Percentiles rank a stretch among this genome's conserved stretches.
Conservation (phyloP, 2,113 vertebrate genomes). For the Hypomesus transpacificus region DNA sequence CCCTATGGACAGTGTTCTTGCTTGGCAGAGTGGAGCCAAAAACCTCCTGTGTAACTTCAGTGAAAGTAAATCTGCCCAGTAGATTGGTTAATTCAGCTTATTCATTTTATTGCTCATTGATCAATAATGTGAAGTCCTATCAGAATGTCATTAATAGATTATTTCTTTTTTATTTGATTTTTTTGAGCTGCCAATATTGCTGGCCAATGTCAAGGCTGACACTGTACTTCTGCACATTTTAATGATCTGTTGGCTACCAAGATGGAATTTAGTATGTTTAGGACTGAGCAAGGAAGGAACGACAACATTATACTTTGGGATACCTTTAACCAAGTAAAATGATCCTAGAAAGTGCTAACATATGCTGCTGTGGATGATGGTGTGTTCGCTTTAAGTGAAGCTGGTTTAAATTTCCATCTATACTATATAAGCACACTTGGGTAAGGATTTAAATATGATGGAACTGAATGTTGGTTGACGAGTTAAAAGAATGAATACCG, state of each 20-base stretch:
- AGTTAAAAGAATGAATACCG: neutral
- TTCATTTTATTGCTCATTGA: neutral
- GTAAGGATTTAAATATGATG: neutral
- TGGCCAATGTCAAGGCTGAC: slow-evolving; percentile 5
- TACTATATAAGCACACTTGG: neutral
- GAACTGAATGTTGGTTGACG: neutral
- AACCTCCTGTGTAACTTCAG: slow-evolving; percentile 61
- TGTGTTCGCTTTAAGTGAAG: neutral
- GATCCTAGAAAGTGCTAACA: neutral
- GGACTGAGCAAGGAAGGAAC: neutral
- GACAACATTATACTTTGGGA: neutral
- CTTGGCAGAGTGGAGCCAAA: slow-evolving; percentile 73
- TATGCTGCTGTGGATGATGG: neutral
- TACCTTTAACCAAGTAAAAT: neutral
- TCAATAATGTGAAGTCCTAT: slow-evolving; percentile 1
- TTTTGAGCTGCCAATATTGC: neutral
- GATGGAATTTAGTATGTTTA: neutral
- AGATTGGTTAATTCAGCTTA: slow-evolving; percentile 20
- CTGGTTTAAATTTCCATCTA: neutral
- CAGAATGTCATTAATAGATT: neutral
- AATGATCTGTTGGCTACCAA: neutral
- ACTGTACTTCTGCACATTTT: neutral
- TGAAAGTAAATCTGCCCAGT: neutral
- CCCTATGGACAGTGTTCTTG: slow-evolving; percentile 59
- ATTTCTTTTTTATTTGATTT: neutral